Percentiles rank a stretch among this genome's conserved stretches.
Conservation (phyloP, 2,888 invertebrate genomes). For the Dryocosmus kuriphilus region DNA sequence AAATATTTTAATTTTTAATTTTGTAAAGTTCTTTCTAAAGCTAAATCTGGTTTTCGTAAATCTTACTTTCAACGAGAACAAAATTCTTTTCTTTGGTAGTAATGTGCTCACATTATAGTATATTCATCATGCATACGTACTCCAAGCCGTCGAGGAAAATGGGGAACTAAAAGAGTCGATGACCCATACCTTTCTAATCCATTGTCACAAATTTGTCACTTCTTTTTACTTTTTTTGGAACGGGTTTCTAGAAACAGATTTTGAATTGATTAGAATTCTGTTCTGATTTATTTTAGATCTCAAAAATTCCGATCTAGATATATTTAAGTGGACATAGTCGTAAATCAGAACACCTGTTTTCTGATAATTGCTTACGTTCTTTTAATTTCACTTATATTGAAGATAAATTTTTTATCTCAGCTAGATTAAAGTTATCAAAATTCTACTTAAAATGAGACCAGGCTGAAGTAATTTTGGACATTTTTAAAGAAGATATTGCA, state of each 20-base stretch:
- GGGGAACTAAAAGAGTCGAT: not conserved
- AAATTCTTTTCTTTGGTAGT: not conserved
- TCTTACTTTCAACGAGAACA: not conserved
- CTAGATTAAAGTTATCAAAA: too few relatives aligned
- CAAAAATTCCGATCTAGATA: not conserved
- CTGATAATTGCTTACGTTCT: too few relatives aligned
- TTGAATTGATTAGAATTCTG: not conserved
- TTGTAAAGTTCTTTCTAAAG: not conserved
- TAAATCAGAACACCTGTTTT: too few relatives aligned
- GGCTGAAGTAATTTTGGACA: too few relatives aligned
- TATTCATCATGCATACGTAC: not conserved
- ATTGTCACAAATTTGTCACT: not conserved
- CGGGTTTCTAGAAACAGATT: not conserved
- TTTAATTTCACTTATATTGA: too few relatives aligned
- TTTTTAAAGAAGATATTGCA: too few relatives aligned
- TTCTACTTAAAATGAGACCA: too few relatives aligned
- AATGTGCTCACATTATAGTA: not conserved
- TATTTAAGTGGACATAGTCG: not conserved
- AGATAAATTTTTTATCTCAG: too few relatives aligned
- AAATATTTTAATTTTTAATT: not conserved
- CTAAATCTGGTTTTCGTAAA: not conserved
- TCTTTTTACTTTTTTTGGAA: not conserved
- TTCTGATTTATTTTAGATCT: not conserved
- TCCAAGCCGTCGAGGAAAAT: not conserved
- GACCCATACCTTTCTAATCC: slow-evolving; percentile 3